Evolutionary conservation across 2,888 invertebrate genomes (phyloP).

Genomic region (Hemithea aestivaria): DNA sequence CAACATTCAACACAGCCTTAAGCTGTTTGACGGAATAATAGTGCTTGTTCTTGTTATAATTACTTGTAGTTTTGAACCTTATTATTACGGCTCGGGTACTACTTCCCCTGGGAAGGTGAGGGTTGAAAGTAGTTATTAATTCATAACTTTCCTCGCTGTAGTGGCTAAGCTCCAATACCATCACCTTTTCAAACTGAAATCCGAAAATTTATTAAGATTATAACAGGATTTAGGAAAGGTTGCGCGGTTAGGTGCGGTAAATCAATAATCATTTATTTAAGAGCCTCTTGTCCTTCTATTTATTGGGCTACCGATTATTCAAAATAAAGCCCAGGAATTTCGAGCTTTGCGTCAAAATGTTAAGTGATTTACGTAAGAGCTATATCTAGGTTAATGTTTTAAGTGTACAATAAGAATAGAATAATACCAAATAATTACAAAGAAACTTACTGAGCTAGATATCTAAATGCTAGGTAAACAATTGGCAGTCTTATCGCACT

Average conservation of each 20-base stretch:
- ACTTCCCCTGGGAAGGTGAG: constrained; percentile 53
- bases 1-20: constrained; percentile 47
- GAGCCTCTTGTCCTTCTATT: constrained; percentile 2
- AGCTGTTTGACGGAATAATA: constrained; percentile 66
- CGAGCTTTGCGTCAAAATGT: too few relatives aligned
- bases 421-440: too few relatives aligned
- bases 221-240: constrained; percentile 19
- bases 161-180: constrained; percentile 50
- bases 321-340: background rate
- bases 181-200: constrained; percentile 40
- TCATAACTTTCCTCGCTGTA: constrained; percentile 56
- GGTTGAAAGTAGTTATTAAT: constrained; percentile 63
- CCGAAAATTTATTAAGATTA: constrained; percentile 29
- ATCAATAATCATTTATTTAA: constrained; percentile 15
- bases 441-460: too few relatives aligned
- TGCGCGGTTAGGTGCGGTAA: constrained; percentile 13
- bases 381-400: too few relatives aligned
- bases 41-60: constrained; percentile 67
- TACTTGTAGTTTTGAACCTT: constrained; percentile 69
- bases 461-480: too few relatives aligned
- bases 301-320: constrained; percentile 1
- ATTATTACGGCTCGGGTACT: constrained; percentile 61
- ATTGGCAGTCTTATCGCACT: too few relatives aligned
- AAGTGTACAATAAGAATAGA: too few relatives aligned
- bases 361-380: too few relatives aligned